A percentile compares a stretch with the other conserved stretches of the same genome.
Evolutionary conservation across 2,888 invertebrate genomes (phyloP).

Genomic region (Synergus gifuensis): DNA sequence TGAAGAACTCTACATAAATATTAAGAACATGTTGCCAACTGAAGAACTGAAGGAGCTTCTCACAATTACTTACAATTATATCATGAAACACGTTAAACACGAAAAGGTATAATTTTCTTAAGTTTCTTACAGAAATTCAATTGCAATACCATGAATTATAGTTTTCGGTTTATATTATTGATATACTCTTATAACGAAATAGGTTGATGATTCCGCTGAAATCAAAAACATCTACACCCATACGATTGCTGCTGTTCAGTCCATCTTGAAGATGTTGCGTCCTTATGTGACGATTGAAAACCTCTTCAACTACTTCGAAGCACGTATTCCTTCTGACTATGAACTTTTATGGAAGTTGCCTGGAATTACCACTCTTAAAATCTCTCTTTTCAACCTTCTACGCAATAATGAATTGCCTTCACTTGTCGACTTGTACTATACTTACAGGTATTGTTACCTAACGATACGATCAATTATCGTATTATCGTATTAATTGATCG

Average conservation of each 20-base stretch:
- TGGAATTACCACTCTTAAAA: conserved; percentile 80
- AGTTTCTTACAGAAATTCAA: too few relatives aligned
- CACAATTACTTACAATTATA: conserved; percentile 81
- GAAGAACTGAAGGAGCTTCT: conserved; percentile 83
- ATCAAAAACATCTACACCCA: conserved; percentile 82
- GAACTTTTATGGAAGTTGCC: conserved; percentile 79
- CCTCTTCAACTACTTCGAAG: conserved; percentile 70
- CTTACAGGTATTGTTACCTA: conserved; percentile 78
- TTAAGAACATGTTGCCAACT: conserved; percentile 82
- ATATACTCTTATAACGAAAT: background rate
- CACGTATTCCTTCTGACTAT: conserved; percentile 76
- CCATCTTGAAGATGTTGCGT: conserved; percentile 78
- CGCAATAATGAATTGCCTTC: conserved; percentile 81
- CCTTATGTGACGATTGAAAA: conserved; percentile 75
- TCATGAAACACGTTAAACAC: conserved; percentile 72
- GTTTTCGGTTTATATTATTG: background rate
- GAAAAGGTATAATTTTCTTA: conserved; percentile 79
- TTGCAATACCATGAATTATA: background rate
- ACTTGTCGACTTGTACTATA: conserved; percentile 79
- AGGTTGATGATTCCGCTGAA: conserved; percentile 83
- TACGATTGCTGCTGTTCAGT: conserved; percentile 81
- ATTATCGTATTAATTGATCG: background rate
- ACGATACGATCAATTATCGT: background rate
- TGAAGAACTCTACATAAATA: conserved; percentile 79
- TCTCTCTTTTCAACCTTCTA: conserved; percentile 82